Evolutionary conservation across 2,113 vertebrate genomes (phyloP).

Genomic region (Chascanopsetta lugubris): DNA sequence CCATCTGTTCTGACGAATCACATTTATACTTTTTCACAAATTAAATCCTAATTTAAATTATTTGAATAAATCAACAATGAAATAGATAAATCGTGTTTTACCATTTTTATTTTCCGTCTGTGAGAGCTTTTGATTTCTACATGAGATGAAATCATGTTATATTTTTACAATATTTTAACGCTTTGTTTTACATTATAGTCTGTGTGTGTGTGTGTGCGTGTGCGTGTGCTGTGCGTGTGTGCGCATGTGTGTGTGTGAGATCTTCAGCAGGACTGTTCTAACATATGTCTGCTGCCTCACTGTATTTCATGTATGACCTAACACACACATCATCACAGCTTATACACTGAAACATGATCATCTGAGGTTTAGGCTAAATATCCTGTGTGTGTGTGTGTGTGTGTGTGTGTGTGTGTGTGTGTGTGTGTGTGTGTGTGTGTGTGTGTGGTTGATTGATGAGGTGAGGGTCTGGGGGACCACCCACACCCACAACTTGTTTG

Average conservation of each 20-base stretch:
- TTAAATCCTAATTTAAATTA: no score
- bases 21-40: no score
- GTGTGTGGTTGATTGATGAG: slow-evolving; percentile 49
- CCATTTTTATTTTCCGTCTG: no score
- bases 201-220: no score
- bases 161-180: no score
- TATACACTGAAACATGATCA: neutral
- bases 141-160: no score
- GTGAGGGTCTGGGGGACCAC: slow-evolving; percentile 51
- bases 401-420: slow-evolving; percentile 4
- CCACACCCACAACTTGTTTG: slow-evolving; percentile 48
- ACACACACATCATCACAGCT: neutral
- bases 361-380: slow-evolving; percentile 10
- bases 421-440: slow-evolving; percentile 1
- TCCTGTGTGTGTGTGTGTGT: neutral
- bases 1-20: no score
- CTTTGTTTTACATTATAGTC: no score
- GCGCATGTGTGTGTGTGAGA: neutral
- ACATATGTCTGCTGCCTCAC: neutral
- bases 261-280: neutral
- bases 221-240: no score
- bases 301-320: neutral
- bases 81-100: no score
- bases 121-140: no score
- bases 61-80: no score